Percentiles rank a stretch among this genome's conserved stretches.
Conservation (phyloP, 1,140 invertebrate genomes). For the Anoplophora glabripennis region DNA sequence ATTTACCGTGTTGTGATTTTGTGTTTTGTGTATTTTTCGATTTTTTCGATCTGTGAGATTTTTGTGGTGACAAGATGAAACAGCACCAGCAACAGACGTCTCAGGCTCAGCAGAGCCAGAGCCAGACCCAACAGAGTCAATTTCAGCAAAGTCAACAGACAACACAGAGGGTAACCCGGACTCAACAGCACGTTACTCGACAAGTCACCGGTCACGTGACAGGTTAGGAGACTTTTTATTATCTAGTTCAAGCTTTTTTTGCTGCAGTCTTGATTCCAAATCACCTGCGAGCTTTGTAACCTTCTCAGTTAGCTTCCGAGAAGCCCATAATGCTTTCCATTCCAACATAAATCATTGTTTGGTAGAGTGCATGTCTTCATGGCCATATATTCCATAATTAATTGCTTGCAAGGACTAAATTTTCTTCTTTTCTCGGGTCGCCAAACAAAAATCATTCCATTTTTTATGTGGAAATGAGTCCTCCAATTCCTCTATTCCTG, state of each 20-base stretch:
- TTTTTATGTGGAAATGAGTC: not conserved
- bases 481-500: not conserved
- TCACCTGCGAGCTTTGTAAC: no score
- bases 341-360: not conserved
- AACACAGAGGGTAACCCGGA: constrained; percentile 65
- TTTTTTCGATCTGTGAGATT: constrained; percentile 40
- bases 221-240: constrained; percentile 58
- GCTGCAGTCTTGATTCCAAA: no score
- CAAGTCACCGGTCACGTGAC: constrained; percentile 75
- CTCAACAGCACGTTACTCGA: constrained; percentile 71
- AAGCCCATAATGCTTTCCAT: no score
- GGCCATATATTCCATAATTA: no score
- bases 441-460: no score
- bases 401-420: no score
- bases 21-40: constrained; percentile 39
- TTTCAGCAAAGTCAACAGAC: constrained; percentile 56
- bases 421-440: not conserved
- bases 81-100: constrained; percentile 50
- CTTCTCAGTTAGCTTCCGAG: no score
- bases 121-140: constrained; percentile 54
- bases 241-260: not conserved
- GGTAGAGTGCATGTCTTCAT: no score
- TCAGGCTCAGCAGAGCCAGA: constrained; percentile 32
- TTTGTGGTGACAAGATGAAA: constrained; percentile 49
- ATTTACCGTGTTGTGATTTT: constrained; percentile 34